Evolutionary conservation across 2,888 invertebrate species (phyloP), one percentile per base, ranked within the genome.

Genomic region (Lamproptera curius): DNA sequence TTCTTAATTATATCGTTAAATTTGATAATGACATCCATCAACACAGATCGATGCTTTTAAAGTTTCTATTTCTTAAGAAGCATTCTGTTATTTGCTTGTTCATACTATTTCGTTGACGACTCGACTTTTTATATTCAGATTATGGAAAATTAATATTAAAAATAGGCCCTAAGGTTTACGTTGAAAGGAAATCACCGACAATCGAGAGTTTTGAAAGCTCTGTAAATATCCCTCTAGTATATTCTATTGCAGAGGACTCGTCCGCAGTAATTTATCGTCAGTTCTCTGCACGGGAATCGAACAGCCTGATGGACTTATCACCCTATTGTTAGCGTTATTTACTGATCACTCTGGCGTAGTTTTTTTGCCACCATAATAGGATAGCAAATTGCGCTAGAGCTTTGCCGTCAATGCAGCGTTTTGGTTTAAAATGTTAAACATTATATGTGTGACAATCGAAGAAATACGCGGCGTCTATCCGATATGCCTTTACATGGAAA

Each of bases 251-350:
- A 31, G 44, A 46, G 40, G 47, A 47, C 47, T 52, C 43, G 44
- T 31, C 20, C 11, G 14, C 16, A 36, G 42, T 46, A 46, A 53
- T 58, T 57, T 58, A 60, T 60, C 31, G 53, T 42, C 39, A 40
- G 51, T 49, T 52, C 43, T 52, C 42, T 33, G 14, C 40, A 28
- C 44, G 46, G 51, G 55, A 56, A 54, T 53, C 56, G 57, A 56
- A 59, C 52, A 38, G 39, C 42, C 49, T 61, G 60, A 62, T 20
- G 59, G 62, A 64, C 58, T 63, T 64, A 63, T 62, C 56, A 62
- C 65, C 59, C 62, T 64, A 67, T 67, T 67, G 65, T 65, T 39
- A 42, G 17, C 37, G 46, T 54, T 60, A 55, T 58, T 57, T 60
- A 59, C 55, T 50, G 57, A 50, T 44, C 51, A 43, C 34, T 45